A percentile compares a stretch with the other conserved stretches of the same genome.
These are phyloP conservation scores for Micromussa lordhowensis DNA, from an alignment of 92 coral and sea anemone genomes.

Conservation along the genomic window DNA sequence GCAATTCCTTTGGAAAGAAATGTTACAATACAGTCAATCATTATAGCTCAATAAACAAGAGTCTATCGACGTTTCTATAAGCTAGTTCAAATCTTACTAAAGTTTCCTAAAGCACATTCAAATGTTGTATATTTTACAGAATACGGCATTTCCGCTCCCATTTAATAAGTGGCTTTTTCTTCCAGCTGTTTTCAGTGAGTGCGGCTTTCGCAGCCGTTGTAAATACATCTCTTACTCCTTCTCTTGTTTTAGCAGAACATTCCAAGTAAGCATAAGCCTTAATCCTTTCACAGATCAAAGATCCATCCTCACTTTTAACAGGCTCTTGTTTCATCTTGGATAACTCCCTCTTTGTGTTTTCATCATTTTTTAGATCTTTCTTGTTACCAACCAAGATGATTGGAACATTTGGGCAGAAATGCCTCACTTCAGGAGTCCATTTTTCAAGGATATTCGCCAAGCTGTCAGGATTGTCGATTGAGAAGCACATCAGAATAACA, in stretches of 20 bases:
- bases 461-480: constrained; percentile 94
- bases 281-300: constrained; percentile 72
- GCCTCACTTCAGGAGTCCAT: constrained; percentile 96
- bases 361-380: constrained; percentile 79
- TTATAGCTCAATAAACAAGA: too few species aligned
- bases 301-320: constrained; percentile 80
- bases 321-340: constrained; percentile 91
- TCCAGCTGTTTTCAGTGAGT: constrained; percentile 4
- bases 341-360: constrained; percentile 76
- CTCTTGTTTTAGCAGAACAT: constrained; percentile 96
- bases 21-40: too few species aligned
- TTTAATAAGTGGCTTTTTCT: too few species aligned
- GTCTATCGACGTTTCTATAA: too few species aligned
- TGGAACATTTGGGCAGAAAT: constrained; percentile 94
- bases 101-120: too few species aligned
- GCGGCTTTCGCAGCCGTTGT: constrained; percentile 93
- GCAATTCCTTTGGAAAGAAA: too few species aligned
- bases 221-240: constrained; percentile 90
- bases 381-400: constrained; percentile 91
- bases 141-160: too few species aligned
- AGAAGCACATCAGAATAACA: constrained; percentile 94
- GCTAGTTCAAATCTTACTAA: too few species aligned
- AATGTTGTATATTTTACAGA: too few species aligned
- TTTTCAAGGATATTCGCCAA: constrained; percentile 90
- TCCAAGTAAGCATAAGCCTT: constrained; percentile 84